Base-by-base conservation (phyloP, 2,113 vertebrate genomes). In the Calidris pygmaea region DNA sequence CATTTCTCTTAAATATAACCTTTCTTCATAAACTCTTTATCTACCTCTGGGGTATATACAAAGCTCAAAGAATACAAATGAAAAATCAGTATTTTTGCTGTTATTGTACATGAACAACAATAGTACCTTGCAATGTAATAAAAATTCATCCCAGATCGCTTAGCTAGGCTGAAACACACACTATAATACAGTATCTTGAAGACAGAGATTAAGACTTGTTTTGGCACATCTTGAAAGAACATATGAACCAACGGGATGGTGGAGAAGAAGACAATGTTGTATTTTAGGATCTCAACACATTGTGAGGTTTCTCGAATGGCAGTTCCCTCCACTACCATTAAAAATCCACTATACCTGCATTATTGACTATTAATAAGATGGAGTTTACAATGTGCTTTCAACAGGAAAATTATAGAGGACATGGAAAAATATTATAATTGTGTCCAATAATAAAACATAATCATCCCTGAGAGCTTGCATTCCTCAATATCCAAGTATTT, bases 1-100 rank as follows among this genome's bases (percentile, higher is more conserved):
- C 95, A 94, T 92, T 97, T 96, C 90, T 97, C 93, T 95, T 95
- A 97, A 95, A 94, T 96, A 96, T 87, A 97, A 95, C 92, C 83
- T 97, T 96, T 84, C 77, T 77, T 93, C 89, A 96, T 89, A 97
- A 96, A 91, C 56, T 75, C 87, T 85, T 95, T 93, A 96, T 85
- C 96, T 89, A 95, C 93, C 97, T 95, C 94, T 85, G 85, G 93
- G 78, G 82, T 72, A 90, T 56, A 83, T 7, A 96, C 59, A 95
- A 72, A 87, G 86, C 66, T 83, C 66, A 92, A 95, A 91, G 93
- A 97, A 95, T 71, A 90, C 79, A 92, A 92, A 93, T 12, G 2
- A 97, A 97, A 97, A 94, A 93, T 72, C 79, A 89, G 87, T 89
- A 65, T 71, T 96, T 94, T 83, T 19, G n/a, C 59, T 81, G 62